phyloP scores from a whole-genome alignment of 2,888 invertebrate genomes.

The Mechanitis messenoides region DNA sequence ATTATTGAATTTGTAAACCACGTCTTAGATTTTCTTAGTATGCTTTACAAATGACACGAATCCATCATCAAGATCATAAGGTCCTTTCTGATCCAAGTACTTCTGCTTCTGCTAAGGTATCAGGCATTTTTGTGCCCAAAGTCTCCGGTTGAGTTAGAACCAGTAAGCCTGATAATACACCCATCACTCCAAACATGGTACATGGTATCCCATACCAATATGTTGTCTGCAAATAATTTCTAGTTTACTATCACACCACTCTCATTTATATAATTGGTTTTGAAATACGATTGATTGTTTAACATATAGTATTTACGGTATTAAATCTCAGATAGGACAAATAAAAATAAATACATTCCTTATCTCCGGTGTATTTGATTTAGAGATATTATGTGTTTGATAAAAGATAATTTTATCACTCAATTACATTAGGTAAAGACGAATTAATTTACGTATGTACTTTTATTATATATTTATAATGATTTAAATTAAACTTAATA shows the following conservation, averaged over 20 bases:
- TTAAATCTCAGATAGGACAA: not conserved
- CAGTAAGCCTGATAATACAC: constrained; percentile 61
- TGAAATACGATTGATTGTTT: too few relatives aligned
- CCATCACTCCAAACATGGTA: constrained; percentile 74
- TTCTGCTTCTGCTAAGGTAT: constrained; percentile 78
- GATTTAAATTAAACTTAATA: too few relatives aligned
- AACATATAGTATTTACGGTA: not conserved
- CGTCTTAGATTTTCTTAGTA: not conserved
- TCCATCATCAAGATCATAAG: not conserved
- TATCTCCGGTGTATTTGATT: too few relatives aligned
- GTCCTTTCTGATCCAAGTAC: constrained; percentile 39
- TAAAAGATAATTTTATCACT: too few relatives aligned
- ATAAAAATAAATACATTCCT: not conserved
- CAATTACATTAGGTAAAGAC: too few relatives aligned
- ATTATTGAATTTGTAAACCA: too few relatives aligned
- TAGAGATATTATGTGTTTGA: too few relatives aligned
- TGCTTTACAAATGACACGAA: not conserved
- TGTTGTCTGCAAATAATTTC: constrained; percentile 40
- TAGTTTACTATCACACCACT: not conserved
- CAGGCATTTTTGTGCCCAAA: constrained; percentile 75
- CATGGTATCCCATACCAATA: constrained; percentile 69
- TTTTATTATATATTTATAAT: too few relatives aligned
- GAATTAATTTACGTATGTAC: too few relatives aligned
- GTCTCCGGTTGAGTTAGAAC: constrained; percentile 79
- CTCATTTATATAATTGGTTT: too few relatives aligned